Percentiles rank a stretch among this genome's conserved stretches.
These are phyloP conservation scores for Melipona beecheii DNA, from an alignment of 2,888 invertebrate species.

Conservation along the genomic window DNA sequence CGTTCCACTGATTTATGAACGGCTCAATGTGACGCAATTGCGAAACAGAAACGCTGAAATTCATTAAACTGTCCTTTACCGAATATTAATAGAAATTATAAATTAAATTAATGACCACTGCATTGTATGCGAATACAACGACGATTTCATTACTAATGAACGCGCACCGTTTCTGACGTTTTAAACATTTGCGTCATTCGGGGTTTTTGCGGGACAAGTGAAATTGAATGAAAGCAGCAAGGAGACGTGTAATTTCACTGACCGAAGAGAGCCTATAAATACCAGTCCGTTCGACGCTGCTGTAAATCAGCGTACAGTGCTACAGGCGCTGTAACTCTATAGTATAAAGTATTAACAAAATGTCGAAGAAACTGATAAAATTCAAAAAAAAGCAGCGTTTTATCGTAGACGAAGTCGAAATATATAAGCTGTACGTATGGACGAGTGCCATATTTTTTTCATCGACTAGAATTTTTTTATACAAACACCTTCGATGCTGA, in stretches of 20 bases:
- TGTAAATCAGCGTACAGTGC: constrained; percentile 20
- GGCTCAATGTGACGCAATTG: neutral
- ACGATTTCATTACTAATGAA: neutral
- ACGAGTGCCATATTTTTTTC: neutral
- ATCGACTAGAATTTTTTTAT: neutral
- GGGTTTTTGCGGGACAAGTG: neutral
- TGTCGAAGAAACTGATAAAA: neutral
- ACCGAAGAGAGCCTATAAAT: constrained; percentile 18
- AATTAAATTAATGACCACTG: neutral
- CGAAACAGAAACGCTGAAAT: constrained; percentile 1
- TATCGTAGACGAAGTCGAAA: neutral
- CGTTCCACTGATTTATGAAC: constrained; percentile 15
- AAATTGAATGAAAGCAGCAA: neutral
- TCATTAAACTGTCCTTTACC: neutral
- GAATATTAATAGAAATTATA: neutral
- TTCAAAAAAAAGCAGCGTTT: neutral
- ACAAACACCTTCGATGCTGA: neutral
- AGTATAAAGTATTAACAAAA: neutral
- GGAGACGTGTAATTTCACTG: neutral
- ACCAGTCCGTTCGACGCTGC: neutral
- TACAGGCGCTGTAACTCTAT: constrained; percentile 41
- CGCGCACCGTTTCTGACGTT: neutral
- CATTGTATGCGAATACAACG: neutral
- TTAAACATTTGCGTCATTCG: neutral
- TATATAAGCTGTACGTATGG: neutral